Conservation (phyloP, 2,113 vertebrate species). For the Pterophyllum scalare region DNA sequence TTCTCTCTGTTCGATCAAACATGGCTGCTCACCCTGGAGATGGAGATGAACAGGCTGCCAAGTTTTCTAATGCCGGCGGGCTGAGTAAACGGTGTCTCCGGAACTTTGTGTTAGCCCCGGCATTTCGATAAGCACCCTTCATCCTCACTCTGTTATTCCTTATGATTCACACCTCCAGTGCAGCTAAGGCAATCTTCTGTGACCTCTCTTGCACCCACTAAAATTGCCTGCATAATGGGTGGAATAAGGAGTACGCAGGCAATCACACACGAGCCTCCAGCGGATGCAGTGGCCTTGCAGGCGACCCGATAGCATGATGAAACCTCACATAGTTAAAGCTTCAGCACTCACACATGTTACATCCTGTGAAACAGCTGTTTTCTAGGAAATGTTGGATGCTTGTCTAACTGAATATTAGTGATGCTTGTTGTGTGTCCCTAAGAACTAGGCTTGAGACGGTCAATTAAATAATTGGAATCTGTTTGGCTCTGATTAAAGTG, state of each 20-base stretch:
- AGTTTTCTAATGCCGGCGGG: conserved; percentile 64
- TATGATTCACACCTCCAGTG: conserved; percentile 67
- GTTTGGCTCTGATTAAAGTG: conserved; percentile 13
- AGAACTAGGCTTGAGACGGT: conserved; percentile 1
- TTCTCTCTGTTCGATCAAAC: conserved; percentile 24
- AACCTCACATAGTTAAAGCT: neutral
- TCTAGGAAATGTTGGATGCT: conserved; percentile 23
- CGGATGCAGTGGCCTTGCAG: neutral
- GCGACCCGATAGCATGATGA: neutral
- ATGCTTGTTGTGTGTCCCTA: conserved; percentile 7
- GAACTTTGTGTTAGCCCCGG: conserved; percentile 64
- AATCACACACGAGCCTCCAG: neutral
- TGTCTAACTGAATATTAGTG: conserved; percentile 2
- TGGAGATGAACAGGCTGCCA: conserved; percentile 24
- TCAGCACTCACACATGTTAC: conserved; percentile 1
- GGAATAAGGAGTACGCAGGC: neutral
- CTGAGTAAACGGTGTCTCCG: conserved; percentile 73
- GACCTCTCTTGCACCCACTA: conserved; percentile 37
- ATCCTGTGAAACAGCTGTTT: conserved; percentile 43
- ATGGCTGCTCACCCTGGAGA: conserved; percentile 9
- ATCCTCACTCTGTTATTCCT: conserved; percentile 74
- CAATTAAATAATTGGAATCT: neutral
- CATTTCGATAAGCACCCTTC: conserved; percentile 67
- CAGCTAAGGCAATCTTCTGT: conserved; percentile 57
- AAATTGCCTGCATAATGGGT: neutral